Evolutionary conservation across 2,113 vertebrate genomes (phyloP).

Genomic region (Columba janthina): DNA sequence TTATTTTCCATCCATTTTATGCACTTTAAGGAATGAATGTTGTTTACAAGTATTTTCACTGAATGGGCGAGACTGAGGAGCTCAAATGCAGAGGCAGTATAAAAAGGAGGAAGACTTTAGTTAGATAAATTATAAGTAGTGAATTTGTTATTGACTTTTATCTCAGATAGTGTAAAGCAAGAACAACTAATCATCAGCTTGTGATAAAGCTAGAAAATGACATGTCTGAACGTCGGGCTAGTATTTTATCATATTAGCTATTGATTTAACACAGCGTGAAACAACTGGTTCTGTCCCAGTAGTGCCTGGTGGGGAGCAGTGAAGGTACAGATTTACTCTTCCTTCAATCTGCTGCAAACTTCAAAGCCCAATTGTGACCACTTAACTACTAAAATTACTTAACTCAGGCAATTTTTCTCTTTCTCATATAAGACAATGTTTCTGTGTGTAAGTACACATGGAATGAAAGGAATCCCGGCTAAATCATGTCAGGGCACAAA

Average conservation of each 20-base stretch:
- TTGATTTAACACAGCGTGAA: slow-evolving; percentile 64
- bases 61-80: neutral
- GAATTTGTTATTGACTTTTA: slow-evolving; percentile 53
- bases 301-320: slow-evolving; percentile 35
- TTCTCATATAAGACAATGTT: neutral
- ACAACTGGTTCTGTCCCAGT: slow-evolving; percentile 54
- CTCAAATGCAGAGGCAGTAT: neutral
- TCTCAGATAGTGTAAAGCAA: slow-evolving; percentile 41
- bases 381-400: slow-evolving; percentile 38
- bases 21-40: neutral
- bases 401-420: neutral
- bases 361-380: slow-evolving; percentile 44
- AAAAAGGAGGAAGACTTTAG: neutral
- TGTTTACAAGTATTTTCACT: neutral
- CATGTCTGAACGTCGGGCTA: neutral
- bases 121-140: slow-evolving; percentile 15
- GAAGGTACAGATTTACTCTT: slow-evolving; percentile 28
- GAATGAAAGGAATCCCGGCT: neutral
- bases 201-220: slow-evolving; percentile 44
- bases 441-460: neutral
- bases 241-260: slow-evolving; percentile 65
- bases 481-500: neutral
- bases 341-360: slow-evolving; percentile 35
- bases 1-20: neutral
- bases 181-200: slow-evolving; percentile 44